Evolutionary conservation across 2,888 invertebrate genomes (phyloP).

Genomic region (Drosophila sordidula): DNA sequence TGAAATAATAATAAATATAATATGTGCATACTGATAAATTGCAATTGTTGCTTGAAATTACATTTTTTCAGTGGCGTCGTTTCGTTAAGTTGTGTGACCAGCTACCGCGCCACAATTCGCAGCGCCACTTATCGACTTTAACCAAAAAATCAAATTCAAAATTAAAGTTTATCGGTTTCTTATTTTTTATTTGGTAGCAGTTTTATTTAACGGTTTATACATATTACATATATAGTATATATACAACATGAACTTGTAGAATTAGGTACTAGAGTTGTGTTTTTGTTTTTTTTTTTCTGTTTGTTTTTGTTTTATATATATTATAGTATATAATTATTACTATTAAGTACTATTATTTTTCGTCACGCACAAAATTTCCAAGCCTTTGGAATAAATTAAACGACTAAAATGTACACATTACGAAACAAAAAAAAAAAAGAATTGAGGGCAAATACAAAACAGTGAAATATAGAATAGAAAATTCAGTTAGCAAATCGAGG

Average conservation of each 20-base stretch:
- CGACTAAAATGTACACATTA: conserved; percentile 80
- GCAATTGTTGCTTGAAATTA: too few species aligned
- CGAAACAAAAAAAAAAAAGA: conserved; percentile 59
- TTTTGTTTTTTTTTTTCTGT: conserved; percentile 19
- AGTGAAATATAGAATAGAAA: conserved; percentile 10
- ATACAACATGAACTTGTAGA: conserved; percentile 75
- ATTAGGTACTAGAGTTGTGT: conserved; percentile 69
- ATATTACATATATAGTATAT: conserved; percentile 72
- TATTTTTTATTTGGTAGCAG: conserved; percentile 71
- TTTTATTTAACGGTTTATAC: conserved; percentile 76
- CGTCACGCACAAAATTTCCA: conserved; percentile 74
- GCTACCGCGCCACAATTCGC: neutral
- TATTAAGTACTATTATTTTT: conserved; percentile 75
- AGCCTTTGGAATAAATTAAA: conserved; percentile 80
- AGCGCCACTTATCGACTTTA: neutral
- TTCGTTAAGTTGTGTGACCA: conserved; percentile 6
- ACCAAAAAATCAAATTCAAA: conserved; percentile 11
- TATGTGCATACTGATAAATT: too few species aligned
- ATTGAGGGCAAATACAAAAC: conserved; percentile 20
- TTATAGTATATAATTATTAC: conserved; percentile 65
- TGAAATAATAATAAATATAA: too few species aligned
- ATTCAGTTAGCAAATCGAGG: neutral
- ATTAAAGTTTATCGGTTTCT: conserved; percentile 3
- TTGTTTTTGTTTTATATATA: conserved; percentile 24
- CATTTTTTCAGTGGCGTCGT: too few species aligned